Evolutionary conservation across 2,797 vertebrate genomes (phyloP).

Genomic region (Nyctibius grandis): DNA sequence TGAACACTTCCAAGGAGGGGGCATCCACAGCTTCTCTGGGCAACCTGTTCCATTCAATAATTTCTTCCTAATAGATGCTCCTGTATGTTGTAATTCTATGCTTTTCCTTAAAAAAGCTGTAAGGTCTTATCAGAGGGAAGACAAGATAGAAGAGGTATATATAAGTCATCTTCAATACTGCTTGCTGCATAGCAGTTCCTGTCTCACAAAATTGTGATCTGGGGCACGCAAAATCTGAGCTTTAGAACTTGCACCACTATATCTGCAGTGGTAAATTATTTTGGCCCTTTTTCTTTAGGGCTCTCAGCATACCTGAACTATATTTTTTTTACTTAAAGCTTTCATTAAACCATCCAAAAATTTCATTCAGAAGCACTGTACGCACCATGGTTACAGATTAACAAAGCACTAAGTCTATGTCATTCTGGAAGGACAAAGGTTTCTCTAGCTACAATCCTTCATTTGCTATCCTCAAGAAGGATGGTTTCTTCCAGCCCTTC

Average conservation of each 20-base stretch:
- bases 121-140: not conserved
- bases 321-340: not conserved
- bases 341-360: not conserved
- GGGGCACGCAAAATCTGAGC: not conserved
- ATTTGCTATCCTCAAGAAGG: fast-evolving
- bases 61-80: too few species aligned
- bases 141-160: not conserved
- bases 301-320: not conserved
- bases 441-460: not conserved
- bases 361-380: not conserved
- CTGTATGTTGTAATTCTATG: not conserved
- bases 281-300: not conserved
- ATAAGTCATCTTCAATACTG: not conserved
- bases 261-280: not conserved
- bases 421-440: not conserved
- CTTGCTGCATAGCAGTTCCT: not conserved
- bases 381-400: not conserved
- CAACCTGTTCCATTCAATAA: too few species aligned
- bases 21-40: too few species aligned
- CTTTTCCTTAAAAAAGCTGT: not conserved
- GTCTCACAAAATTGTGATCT: not conserved
- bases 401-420: not conserved
- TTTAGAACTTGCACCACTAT: not conserved
- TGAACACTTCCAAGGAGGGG: too few species aligned
- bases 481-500: not conserved